These are phyloP conservation scores for Sarcophaga peregrina DNA, from an alignment of 1,140 invertebrate species.

Conservation along the genomic window DNA sequence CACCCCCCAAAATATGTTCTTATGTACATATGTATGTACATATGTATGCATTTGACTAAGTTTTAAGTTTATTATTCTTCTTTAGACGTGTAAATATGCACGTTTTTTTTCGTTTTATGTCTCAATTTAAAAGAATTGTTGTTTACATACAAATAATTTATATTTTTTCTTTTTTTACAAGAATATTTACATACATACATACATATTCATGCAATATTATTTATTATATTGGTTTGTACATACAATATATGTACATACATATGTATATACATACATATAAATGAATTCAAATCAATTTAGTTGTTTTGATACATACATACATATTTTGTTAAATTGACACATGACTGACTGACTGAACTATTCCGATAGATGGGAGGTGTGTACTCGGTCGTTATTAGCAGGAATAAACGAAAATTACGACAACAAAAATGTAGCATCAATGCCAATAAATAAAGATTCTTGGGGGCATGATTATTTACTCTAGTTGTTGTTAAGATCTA, in stretches of 20 bases:
- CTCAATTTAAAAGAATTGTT: conserved; percentile 16
- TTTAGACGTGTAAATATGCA: conserved; percentile 19
- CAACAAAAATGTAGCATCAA: not conserved
- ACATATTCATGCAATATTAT: too few relatives aligned
- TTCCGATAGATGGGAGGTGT: conserved; percentile 10
- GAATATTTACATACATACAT: too few relatives aligned
- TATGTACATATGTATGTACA: not conserved
- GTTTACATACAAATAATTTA: not conserved
- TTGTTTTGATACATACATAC: conserved; percentile 10
- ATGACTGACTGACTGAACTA: not conserved
- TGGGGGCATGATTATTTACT: conserved; percentile 27
- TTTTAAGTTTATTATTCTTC: not conserved
- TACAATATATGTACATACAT: not conserved
- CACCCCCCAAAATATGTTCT: not conserved
- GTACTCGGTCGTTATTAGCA: not conserved
- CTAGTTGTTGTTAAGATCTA: not conserved
- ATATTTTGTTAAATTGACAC: conserved; percentile 41
- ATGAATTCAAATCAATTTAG: conserved; percentile 19
- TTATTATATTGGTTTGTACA: not conserved
- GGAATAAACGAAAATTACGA: not conserved
- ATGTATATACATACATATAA: too few relatives aligned
- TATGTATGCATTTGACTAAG: not conserved
- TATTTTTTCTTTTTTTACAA: too few relatives aligned
- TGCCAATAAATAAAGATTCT: too few relatives aligned
- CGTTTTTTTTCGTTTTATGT: not conserved